Base-by-base conservation (phyloP, 2,113 vertebrate genomes). In the Butorides virescens region DNA sequence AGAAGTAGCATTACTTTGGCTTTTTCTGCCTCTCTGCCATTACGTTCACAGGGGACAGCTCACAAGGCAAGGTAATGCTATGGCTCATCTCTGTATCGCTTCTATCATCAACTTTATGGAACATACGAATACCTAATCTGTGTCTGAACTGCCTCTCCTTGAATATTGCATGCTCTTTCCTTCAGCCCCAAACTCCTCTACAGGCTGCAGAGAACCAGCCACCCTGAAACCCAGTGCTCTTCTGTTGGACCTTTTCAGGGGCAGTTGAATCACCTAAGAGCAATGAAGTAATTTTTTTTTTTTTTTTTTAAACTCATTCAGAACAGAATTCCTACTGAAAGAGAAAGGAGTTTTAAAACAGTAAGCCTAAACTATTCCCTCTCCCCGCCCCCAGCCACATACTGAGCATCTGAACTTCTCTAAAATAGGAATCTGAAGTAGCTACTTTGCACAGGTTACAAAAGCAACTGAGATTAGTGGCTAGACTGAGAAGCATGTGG, bases 111-210 rank as follows among this genome's bases (percentile, higher is more conserved):
- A 56, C 26, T 65, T 88, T 7, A 83, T 16, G 13, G 5, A 30
- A 72, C 30, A 68, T 21, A 73, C 3, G 11, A 59, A 56, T 17
- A 68, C 7, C 29, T 44, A 29, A 92, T 44, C 74, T 52, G 5
- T 17, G 23, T 19, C 70, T 75, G 70, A 75, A 82, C 29, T 50
- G 29, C 22, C 39, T 84, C 50, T 67, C 68, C 39, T 55, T 50
- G 36, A n/a, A 21, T 44, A 50, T 0, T 59, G 16, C 7, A 30
- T 9, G 18, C 7, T 25, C 2, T 0, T 87, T 89, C 59, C 18
- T 18, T 66, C 49, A 70, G 36, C 11, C 42, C 34, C 22, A 62
- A 75, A 25, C 13, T 65, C 26, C n/a, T 76, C 85, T 34, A 47
- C 8, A 84, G 37, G 19, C 53, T 39, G 15, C 18, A 70, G 39